phyloP scores from a whole-genome alignment of 30 jellyfish, hydroid and myxozoan genomes.

The Turritopsis dohrnii region DNA sequence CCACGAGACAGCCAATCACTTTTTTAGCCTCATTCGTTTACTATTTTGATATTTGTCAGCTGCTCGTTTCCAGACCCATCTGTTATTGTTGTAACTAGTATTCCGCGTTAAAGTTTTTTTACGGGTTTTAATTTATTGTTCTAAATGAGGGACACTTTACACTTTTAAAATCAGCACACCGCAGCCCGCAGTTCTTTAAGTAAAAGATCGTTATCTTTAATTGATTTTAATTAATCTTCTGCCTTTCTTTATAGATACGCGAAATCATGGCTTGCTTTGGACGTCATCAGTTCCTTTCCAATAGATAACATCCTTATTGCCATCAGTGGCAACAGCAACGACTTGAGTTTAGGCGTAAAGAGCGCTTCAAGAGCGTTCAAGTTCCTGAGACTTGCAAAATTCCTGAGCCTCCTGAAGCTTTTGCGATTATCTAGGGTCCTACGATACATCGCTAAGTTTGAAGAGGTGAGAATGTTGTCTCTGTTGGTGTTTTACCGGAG shows the following conservation, averaged over 20 bases:
- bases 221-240: too few relatives aligned
- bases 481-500: not conserved
- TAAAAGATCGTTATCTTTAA: not conserved
- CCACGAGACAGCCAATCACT: too few relatives aligned
- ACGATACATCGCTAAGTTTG: constrained; percentile 70
- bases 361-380: constrained; percentile 90
- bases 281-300: constrained; percentile 82
- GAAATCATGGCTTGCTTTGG: constrained; percentile 78
- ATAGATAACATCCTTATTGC: constrained; percentile 59
- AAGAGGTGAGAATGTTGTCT: constrained; percentile 51
- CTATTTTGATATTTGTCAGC: too few relatives aligned
- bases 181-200: too few relatives aligned
- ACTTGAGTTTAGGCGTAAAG: constrained; percentile 54
- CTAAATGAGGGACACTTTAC: not conserved
- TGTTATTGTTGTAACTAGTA: too few relatives aligned
- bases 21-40: too few relatives aligned
- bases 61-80: too few relatives aligned
- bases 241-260: constrained; percentile 49
- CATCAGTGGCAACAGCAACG: constrained; percentile 55
- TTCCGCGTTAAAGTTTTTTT: not conserved
- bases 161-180: too few relatives aligned
- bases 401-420: constrained; percentile 63
- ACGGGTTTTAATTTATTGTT: not conserved
- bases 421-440: constrained; percentile 62
- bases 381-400: constrained; percentile 70